phyloP scores from a whole-genome alignment of 2,797 vertebrate genomes.

The Prionace glauca region DNA sequence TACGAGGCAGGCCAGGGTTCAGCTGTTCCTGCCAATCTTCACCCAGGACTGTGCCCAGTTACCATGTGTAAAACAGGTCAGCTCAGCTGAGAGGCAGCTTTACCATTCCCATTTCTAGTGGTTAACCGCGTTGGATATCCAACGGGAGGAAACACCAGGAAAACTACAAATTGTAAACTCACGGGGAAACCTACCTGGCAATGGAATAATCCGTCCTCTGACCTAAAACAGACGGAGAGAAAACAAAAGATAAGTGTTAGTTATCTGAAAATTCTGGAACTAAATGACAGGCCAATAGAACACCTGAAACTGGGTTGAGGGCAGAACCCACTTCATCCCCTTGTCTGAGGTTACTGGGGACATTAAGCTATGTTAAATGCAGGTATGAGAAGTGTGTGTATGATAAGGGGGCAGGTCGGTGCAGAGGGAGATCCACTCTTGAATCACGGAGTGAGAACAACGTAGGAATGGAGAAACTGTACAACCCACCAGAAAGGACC shows the following conservation, averaged over 20 bases:
- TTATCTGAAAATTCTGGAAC: neutral
- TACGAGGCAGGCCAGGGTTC: neutral
- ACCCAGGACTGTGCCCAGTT: neutral
- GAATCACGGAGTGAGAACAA: neutral
- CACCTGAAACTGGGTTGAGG: neutral
- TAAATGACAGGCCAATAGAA: neutral
- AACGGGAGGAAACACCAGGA: neutral
- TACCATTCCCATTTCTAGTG: neutral
- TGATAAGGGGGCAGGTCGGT: neutral
- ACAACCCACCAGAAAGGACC: neutral
- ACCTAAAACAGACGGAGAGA: conserved; percentile 62
- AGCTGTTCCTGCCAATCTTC: neutral
- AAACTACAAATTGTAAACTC: neutral
- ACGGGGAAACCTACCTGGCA: conserved; percentile 76
- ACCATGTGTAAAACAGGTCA: neutral
- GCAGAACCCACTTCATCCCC: neutral
- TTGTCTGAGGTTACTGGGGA: neutral
- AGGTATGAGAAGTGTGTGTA: neutral
- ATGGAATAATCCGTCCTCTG: conserved; percentile 88
- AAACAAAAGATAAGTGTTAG: neutral
- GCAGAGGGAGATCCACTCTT: neutral
- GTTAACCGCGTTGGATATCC: no score
- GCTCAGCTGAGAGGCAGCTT: neutral
- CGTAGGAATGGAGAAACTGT: neutral
- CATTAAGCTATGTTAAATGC: neutral